These are phyloP conservation scores for Tarsius wallacei DNA, from an alignment of 2,797 vertebrate species.

Conservation along the genomic window DNA sequence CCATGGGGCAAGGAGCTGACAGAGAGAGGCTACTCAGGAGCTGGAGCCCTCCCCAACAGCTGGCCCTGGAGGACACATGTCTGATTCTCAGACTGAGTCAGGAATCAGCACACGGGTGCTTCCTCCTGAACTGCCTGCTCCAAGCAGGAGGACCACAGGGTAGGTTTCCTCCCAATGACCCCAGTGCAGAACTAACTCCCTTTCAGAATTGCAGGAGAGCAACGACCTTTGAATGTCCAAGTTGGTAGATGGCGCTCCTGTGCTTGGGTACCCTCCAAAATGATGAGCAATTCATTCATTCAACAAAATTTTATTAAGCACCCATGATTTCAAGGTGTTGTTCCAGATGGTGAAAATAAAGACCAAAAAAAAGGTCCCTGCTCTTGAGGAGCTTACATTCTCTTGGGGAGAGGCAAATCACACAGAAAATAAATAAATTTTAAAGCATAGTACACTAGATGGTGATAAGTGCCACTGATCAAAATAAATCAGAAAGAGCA, in stretches of 20 bases:
- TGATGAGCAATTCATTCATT: constrained; percentile 9
- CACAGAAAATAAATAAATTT: neutral
- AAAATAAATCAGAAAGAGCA: neutral
- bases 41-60: neutral
- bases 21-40: neutral
- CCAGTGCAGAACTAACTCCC: neutral
- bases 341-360: neutral
- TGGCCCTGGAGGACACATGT: neutral
- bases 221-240: neutral
- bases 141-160: accelerated
- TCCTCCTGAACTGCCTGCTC: neutral
- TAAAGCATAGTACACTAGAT: neutral
- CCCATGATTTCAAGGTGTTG: neutral
- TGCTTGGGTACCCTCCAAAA: constrained; percentile 18
- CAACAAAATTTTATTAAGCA: neutral
- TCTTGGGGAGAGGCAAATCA: constrained; percentile 6
- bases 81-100: neutral
- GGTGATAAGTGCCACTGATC: neutral
- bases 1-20: neutral
- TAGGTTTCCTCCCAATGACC: neutral
- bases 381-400: constrained; percentile 38
- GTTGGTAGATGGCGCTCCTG: neutral
- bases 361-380: neutral
- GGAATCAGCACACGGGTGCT: neutral
- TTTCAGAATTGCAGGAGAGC: neutral